These are phyloP conservation scores for Tricholauxania praeusta DNA, from an alignment of 2,888 invertebrate genomes.

Conservation along the genomic window DNA sequence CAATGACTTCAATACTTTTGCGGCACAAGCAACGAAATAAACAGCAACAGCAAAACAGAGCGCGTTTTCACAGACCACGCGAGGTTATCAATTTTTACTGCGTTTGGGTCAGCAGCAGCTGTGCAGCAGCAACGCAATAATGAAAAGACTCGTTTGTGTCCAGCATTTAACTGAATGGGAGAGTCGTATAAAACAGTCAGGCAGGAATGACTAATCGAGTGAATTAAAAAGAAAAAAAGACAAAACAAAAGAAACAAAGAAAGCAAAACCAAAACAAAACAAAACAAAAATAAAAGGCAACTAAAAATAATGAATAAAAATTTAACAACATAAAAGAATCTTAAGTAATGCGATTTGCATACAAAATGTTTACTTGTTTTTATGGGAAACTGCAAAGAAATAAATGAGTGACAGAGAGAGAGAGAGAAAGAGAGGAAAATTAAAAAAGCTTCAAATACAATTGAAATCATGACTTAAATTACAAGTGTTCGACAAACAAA, in stretches of 20 bases:
- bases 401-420: not conserved
- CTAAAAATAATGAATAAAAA: constrained; percentile 42
- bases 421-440: not conserved
- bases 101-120: too few species aligned
- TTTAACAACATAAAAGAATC: not conserved
- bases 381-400: not conserved
- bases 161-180: too few species aligned
- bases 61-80: not conserved
- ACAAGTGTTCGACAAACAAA: too few species aligned
- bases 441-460: too few species aligned
- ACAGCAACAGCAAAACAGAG: not conserved
- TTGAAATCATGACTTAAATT: too few species aligned
- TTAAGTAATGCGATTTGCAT: constrained; percentile 1
- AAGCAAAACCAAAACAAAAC: constrained; percentile 9
- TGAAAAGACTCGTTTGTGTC: too few species aligned
- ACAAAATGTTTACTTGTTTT: constrained; percentile 6
- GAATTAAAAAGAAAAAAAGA: not conserved
- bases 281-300: constrained; percentile 28
- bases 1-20: not conserved
- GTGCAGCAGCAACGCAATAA: too few species aligned
- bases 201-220: too few species aligned
- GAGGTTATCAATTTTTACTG: too few species aligned
- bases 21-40: not conserved
- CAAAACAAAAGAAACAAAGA: not conserved
- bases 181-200: not conserved